Evolutionary conservation across 2,113 vertebrate species (phyloP), one percentile per base, ranked within the genome.

Genomic region (Synchiropus splendidus): DNA sequence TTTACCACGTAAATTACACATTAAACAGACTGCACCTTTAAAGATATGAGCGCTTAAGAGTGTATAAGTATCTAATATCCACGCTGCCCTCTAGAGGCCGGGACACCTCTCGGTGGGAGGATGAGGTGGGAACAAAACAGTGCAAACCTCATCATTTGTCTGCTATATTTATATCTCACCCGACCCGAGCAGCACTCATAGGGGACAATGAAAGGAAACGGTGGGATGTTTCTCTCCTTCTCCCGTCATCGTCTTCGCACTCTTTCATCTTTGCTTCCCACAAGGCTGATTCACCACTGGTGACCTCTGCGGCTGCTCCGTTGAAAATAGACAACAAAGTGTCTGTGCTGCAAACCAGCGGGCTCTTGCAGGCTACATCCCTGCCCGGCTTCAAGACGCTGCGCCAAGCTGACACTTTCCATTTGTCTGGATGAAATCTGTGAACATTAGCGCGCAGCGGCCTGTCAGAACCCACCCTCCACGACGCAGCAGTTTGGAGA

Each of bases 261-360:
- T 53, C 64, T 70, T 74, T 73, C 69, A 79, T 79, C 72, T 66
- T 60, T 62, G 27, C 72, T 58, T 74, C 72, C 76, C 70, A 76
- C 79, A 55, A 68, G 61, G 56, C 70, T 79, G 72, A 81, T 65
- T 81, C 78, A 81, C 66, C 64, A 16, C 63, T 50, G 34, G 63
- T 67, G 72, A 81, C 77, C 75, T 50, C 64, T 48, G 63, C 30
- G 43, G 48, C 66, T 42, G 36, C 54, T 54, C 60, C 11, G 52
- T 66, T 61, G 53, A 53, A 75, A 82, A 78, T 75, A 82, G 69
- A 80, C 77, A 72, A 75, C 69, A 80, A 70, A 82, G 69, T 57
- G 73, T 67, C 67, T 64, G 67, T 61, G 67, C 64, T 71, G 69
- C 75, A 61, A 74, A 67, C 52, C 43, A 21, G 58, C 58, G 72